Evolutionary conservation across 2,113 vertebrate species (phyloP).

Genomic region (Spizaetus ornatus): DNA sequence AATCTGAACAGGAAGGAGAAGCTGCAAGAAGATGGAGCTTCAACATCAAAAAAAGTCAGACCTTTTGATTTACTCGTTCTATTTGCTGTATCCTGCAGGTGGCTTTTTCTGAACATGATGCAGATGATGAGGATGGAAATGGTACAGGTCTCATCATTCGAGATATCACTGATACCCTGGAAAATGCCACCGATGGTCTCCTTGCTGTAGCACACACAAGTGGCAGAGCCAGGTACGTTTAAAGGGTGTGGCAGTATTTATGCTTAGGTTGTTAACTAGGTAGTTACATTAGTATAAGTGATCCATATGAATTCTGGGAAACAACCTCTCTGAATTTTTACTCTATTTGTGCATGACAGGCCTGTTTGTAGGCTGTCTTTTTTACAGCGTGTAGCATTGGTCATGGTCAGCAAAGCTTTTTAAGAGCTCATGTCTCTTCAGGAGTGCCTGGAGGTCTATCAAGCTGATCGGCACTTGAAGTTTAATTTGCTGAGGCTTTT

Average conservation of each 20-base stretch:
- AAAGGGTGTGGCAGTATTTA: neutral
- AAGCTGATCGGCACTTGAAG: neutral
- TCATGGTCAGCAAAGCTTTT: neutral
- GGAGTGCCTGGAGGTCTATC: neutral
- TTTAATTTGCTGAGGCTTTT: neutral
- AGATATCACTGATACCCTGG: constrained; percentile 32
- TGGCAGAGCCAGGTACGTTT: constrained; percentile 11
- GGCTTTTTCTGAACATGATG: constrained; percentile 39
- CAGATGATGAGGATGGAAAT: constrained; percentile 14
- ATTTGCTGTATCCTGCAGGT: constrained; percentile 20
- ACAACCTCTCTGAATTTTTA: neutral
- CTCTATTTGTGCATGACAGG: neutral
- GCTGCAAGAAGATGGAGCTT: neutral
- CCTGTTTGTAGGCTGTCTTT: neutral
- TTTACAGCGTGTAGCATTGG: neutral
- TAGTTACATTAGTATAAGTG: neutral
- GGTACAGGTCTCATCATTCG: constrained; percentile 42
- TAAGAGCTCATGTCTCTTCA: neutral
- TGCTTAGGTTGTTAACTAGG: neutral
- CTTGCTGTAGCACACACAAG: constrained; percentile 40
- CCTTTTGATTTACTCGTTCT: neutral
- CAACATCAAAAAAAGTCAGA: neutral
- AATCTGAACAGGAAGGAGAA: neutral
- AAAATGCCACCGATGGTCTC: neutral
- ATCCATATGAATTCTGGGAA: neutral